A percentile compares a stretch with the other conserved stretches of the same genome.
Evolutionary conservation across 2,888 invertebrate species (phyloP).

Genomic region (Baronia brevicornis): DNA sequence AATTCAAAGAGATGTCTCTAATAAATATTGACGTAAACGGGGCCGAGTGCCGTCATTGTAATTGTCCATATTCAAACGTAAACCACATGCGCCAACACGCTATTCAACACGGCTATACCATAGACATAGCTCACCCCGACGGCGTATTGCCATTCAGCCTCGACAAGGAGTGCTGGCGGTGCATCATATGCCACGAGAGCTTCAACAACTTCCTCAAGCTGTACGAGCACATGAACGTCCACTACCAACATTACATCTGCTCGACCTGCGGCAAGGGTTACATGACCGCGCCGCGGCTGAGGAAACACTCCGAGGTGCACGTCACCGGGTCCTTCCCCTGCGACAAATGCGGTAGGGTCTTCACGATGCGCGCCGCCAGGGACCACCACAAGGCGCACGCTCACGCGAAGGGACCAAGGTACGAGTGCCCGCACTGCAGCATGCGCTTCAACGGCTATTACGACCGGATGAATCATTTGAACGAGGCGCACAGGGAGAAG

Average conservation of each 20-base stretch:
- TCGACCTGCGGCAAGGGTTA: slow-evolving; percentile 62
- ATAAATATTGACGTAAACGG: slow-evolving; percentile 58
- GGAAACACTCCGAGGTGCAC: slow-evolving; percentile 63
- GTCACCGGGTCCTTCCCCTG: slow-evolving; percentile 57
- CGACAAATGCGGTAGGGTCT: slow-evolving; percentile 48
- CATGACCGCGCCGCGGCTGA: slow-evolving; percentile 55
- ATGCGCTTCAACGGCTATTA: slow-evolving; percentile 56
- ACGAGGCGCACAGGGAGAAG: slow-evolving; percentile 51
- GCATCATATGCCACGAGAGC: slow-evolving; percentile 46
- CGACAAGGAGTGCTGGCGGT: slow-evolving; percentile 55
- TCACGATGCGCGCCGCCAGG: slow-evolving; percentile 52
- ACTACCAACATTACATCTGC: slow-evolving; percentile 65
- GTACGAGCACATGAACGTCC: slow-evolving; percentile 63
- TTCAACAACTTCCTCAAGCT: slow-evolving; percentile 63
- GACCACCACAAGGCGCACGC: slow-evolving; percentile 55
- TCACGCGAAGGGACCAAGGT: slow-evolving; percentile 53
- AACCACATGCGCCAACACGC: slow-evolving; percentile 49
- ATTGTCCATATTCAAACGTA: slow-evolving; percentile 33
- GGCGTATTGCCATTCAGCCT: slow-evolving; percentile 56
- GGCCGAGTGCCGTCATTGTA: slow-evolving; percentile 45
- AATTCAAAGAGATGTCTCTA: slow-evolving; percentile 61
- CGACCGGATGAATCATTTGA: slow-evolving; percentile 56
- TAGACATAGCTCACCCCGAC: slow-evolving; percentile 48
- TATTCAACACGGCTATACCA: slow-evolving; percentile 42
- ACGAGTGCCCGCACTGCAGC: slow-evolving; percentile 59